phyloP scores from a whole-genome alignment of 2,888 invertebrate genomes.

The Halocaridina rubra region DNA sequence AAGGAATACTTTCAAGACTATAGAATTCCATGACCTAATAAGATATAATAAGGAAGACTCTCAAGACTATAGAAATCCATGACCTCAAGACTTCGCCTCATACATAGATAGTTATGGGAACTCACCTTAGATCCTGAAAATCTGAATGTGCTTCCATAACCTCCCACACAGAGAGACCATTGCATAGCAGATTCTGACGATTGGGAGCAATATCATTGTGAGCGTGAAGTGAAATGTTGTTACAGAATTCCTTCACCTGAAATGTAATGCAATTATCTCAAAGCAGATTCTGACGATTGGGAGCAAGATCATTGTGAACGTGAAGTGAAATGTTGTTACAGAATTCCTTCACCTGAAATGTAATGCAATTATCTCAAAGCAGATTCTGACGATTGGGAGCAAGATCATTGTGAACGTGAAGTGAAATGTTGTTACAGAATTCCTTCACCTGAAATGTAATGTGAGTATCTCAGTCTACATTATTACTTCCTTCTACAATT shows the following conservation, averaged over 20 bases:
- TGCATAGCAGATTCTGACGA: conserved; percentile 12
- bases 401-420: neutral
- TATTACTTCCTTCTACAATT: no score
- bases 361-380: neutral
- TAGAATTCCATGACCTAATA: neutral
- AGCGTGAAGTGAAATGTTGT: neutral
- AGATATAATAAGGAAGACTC: neutral
- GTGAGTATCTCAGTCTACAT: neutral
- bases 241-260: conserved; percentile 17
- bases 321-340: neutral
- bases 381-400: neutral
- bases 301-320: neutral
- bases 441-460: neutral
- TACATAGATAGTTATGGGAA: neutral
- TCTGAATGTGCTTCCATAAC: neutral
- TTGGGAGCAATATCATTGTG: neutral
- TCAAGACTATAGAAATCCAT: neutral
- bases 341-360: neutral
- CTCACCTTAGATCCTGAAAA: neutral
- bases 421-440: neutral
- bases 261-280: neutral
- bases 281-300: conserved; percentile 7
- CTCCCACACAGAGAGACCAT: conserved; percentile 7
- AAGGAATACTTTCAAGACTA: neutral
- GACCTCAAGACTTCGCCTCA: no score